Evolutionary conservation across 2,888 invertebrate genomes (phyloP).

Genomic region (Caenorhabditis macrosperma): DNA sequence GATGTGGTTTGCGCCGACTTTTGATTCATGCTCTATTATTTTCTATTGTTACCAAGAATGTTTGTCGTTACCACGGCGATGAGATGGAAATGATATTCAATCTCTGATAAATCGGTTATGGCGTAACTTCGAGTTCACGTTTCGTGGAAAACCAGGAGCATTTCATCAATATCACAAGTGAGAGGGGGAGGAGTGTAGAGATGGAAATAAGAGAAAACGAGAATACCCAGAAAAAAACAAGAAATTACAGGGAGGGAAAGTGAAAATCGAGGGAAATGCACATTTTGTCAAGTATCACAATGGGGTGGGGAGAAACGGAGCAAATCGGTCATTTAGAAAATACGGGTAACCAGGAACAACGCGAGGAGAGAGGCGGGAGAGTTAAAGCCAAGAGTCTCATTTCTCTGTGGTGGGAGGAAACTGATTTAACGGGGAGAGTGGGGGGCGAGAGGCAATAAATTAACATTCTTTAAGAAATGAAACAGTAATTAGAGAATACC

Average conservation of each 20-base stretch:
- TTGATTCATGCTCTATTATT: constrained; percentile 38
- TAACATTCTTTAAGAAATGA: neutral
- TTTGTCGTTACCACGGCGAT: neutral
- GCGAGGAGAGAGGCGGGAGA: neutral
- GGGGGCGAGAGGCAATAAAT: constrained; percentile 17
- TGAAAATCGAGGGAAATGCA: constrained; percentile 15
- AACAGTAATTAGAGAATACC: constrained; percentile 18
- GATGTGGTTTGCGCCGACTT: constrained; percentile 8
- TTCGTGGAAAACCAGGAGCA: neutral
- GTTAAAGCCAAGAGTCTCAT: constrained; percentile 38
- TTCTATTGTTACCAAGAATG: neutral
- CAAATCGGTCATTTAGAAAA: constrained; percentile 42
- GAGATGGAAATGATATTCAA: neutral
- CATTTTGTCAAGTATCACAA: constrained; percentile 4
- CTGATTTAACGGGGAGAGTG: neutral
- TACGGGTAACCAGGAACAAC: neutral
- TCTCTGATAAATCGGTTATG: too few species aligned
- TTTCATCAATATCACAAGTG: constrained; percentile 2
- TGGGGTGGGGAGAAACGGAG: constrained; percentile 1
- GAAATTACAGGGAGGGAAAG: constrained; percentile 10
- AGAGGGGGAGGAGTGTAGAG: neutral
- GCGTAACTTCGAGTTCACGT: neutral
- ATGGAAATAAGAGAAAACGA: neutral
- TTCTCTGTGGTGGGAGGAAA: neutral
- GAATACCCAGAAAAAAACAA: constrained; percentile 1